A percentile compares a stretch with the other conserved stretches of the same genome.
These are phyloP conservation scores for Urocynchramus pylzowi DNA, from an alignment of 2,113 vertebrate genomes.

Conservation along the genomic window DNA sequence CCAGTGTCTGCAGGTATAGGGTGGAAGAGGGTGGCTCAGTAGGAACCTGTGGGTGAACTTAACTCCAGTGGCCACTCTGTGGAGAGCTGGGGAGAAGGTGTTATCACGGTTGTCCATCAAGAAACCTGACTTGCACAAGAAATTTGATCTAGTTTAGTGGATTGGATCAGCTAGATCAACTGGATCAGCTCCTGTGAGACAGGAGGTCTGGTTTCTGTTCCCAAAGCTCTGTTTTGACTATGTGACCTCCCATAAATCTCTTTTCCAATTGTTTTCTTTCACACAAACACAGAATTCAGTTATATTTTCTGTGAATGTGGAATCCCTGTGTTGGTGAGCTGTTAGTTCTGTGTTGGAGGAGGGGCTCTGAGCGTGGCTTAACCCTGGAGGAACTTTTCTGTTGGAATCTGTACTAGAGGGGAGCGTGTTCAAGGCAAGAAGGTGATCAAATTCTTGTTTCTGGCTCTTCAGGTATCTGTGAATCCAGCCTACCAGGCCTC, in stretches of 20 bases:
- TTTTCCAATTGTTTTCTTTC: not conserved
- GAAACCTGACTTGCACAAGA: not conserved
- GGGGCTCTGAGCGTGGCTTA: not conserved
- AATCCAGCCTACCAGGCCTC: constrained; percentile 88
- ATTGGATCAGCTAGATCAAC: not conserved
- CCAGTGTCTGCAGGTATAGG: not conserved
- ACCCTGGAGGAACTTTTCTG: not conserved
- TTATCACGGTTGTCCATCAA: not conserved
- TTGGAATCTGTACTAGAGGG: not conserved
- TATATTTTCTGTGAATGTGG: not conserved
- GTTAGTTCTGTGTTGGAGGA: not conserved
- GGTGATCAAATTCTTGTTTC: not conserved
- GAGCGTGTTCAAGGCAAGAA: not conserved
- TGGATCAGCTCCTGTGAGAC: not conserved
- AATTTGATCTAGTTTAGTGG: not conserved
- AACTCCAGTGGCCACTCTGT: not conserved
- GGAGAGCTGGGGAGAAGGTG: not conserved
- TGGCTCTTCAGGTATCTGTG: constrained; percentile 80
- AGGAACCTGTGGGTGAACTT: not conserved
- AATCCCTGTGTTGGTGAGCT: not conserved
- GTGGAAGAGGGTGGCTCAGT: not conserved
- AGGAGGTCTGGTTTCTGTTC: not conserved
- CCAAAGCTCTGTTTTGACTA: not conserved
- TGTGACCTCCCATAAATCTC: not conserved
- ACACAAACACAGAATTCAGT: not conserved